Conservation (phyloP, 2,113 vertebrate genomes). For the Boulengeromyrus knoepffleri region DNA sequence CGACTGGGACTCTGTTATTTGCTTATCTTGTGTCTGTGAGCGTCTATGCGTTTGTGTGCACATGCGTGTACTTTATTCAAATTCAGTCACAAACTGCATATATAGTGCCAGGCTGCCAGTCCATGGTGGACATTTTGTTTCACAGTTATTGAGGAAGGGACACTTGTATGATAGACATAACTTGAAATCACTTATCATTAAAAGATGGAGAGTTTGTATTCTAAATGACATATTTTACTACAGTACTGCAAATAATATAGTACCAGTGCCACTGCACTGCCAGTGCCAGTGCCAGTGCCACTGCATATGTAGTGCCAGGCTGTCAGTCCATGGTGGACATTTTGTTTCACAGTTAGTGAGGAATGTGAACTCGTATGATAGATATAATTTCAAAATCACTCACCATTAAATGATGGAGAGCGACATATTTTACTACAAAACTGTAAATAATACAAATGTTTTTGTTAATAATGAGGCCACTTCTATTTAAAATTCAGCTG, state of each 20-base stretch:
- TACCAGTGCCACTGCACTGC: too few species aligned
- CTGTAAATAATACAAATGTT: neutral
- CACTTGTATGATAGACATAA: slow-evolving; percentile 49
- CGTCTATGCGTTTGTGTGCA: neutral
- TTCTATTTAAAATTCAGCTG: neutral
- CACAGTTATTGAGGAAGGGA: slow-evolving; percentile 29
- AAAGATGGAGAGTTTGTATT: slow-evolving; percentile 33
- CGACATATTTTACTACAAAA: neutral
- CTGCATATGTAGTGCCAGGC: slow-evolving; percentile 54
- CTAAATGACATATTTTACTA: neutral
- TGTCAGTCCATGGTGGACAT: slow-evolving; percentile 53
- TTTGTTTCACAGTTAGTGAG: slow-evolving; percentile 46
- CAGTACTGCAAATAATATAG: neutral
- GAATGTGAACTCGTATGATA: slow-evolving; percentile 41
- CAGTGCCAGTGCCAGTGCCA: neutral
- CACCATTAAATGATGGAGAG: slow-evolving; percentile 51
- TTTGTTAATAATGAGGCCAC: neutral
- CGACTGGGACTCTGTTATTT: neutral
- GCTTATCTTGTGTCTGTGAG: neutral
- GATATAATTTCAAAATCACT: slow-evolving; percentile 52
- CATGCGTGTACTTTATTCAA: slow-evolving; percentile 30
- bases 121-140: slow-evolving; percentile 59
- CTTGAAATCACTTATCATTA: slow-evolving; percentile 56
- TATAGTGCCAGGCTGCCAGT: slow-evolving; percentile 55
- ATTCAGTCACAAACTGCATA: slow-evolving; percentile 38